Conservation (phyloP, 2,797 vertebrate genomes). For the Pseudomugil gertrudae region DNA sequence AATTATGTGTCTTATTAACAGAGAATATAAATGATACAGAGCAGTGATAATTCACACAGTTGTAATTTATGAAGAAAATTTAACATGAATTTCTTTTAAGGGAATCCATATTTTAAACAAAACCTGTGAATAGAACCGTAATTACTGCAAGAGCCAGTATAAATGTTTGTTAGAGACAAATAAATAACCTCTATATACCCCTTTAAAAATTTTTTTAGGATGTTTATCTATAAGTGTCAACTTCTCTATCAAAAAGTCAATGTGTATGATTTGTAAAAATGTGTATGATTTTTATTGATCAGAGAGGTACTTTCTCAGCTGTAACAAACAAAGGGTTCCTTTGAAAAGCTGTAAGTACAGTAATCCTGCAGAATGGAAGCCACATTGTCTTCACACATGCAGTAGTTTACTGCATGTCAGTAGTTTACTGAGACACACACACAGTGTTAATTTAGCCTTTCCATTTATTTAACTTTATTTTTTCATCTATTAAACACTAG, state of each 20-base stretch:
- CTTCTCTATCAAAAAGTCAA: background rate
- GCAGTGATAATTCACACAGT: too few species aligned
- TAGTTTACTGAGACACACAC: background rate
- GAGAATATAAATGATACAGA: too few species aligned
- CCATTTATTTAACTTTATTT: constrained; percentile 4
- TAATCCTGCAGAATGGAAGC: background rate
- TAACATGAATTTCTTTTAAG: too few species aligned
- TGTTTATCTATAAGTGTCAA: background rate
- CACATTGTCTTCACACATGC: too few species aligned
- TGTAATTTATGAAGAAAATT: too few species aligned
- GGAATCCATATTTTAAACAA: too few species aligned
- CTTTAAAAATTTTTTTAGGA: background rate
- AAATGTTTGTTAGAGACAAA: background rate
- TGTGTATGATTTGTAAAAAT: too few species aligned
- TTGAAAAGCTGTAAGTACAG: background rate
- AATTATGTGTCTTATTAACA: too few species aligned
- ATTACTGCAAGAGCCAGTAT: background rate
- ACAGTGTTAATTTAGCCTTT: background rate
- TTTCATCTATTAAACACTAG: constrained; percentile 67
- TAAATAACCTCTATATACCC: background rate
- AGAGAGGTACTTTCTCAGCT: background rate
- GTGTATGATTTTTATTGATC: background rate
- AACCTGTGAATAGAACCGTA: too few species aligned
- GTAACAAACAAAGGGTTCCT: background rate
- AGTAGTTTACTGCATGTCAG: too few species aligned